A percentile compares a stretch with the other conserved stretches of the same genome.
Conservation (phyloP, 2,113 vertebrate species). For the Otolemur garnettii region DNA sequence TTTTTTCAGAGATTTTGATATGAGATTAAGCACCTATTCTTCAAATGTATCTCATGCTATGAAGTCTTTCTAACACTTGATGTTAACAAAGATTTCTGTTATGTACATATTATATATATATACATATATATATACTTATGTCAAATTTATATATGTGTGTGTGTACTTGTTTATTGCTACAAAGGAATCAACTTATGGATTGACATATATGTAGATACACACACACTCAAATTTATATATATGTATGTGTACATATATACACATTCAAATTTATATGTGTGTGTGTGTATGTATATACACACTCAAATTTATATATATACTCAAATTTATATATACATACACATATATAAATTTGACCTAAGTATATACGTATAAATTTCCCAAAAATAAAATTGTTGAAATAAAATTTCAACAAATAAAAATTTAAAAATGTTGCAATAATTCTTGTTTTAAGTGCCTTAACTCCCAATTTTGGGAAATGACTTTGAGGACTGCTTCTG, state of each 20-base stretch:
- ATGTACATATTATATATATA: neutral
- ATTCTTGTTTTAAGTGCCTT: constrained; percentile 29
- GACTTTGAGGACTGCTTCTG: neutral
- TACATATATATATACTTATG: too few species aligned
- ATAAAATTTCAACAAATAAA: neutral
- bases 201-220: too few species aligned
- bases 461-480: neutral
- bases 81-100: neutral
- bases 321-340: too few species aligned
- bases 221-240: too few species aligned
- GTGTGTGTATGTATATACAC: neutral
- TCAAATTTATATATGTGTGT: too few species aligned
- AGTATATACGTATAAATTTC: neutral
- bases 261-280: neutral
- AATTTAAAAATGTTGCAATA: neutral
- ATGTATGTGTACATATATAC: neutral
- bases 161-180: too few species aligned
- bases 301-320: too few species aligned
- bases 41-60: neutral
- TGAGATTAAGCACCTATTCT: constrained; percentile 42
- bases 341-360: neutral
- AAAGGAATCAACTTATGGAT: too few species aligned
- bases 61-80: neutral
- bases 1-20: constrained; percentile 46
- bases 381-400: neutral